Percentiles rank a stretch among this genome's conserved stretches.
Conservation (phyloP, 1,140 invertebrate genomes). For the Trachelipus rathkii region DNA sequence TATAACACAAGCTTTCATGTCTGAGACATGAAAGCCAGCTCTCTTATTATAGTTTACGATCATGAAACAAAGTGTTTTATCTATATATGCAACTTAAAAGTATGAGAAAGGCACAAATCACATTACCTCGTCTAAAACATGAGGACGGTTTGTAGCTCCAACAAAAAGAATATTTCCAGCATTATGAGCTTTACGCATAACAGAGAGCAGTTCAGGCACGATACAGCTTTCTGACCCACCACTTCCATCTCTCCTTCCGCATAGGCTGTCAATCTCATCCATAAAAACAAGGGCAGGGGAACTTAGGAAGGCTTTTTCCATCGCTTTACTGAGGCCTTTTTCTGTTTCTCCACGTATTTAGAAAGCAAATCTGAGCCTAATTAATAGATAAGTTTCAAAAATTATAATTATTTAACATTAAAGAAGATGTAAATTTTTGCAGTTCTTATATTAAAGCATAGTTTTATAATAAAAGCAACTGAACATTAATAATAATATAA, state of each 20-base stretch:
- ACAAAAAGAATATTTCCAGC: slow-evolving; percentile 68
- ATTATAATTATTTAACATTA: too few relatives aligned
- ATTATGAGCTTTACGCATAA: slow-evolving; percentile 25
- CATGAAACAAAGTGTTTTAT: too few relatives aligned
- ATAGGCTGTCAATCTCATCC: slow-evolving; percentile 94
- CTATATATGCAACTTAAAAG: background rate
- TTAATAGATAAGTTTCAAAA: background rate
- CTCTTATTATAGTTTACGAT: too few relatives aligned
- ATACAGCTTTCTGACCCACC: slow-evolving; percentile 52
- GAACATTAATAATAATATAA: too few relatives aligned
- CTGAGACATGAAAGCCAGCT: too few relatives aligned
- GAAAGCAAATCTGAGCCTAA: slow-evolving; percentile 75
- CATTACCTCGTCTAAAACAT: slow-evolving; percentile 41
- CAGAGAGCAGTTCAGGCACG: slow-evolving; percentile 47
- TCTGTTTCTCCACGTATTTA: slow-evolving; percentile 99
- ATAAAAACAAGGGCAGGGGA: slow-evolving; percentile 95
- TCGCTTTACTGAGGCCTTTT: slow-evolving; percentile 81
- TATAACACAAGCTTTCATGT: too few relatives aligned
- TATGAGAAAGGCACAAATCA: background rate
- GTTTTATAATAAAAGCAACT: too few relatives aligned
- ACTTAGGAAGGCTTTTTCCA: slow-evolving; percentile 83
- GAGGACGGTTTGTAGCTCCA: slow-evolving; percentile 40
- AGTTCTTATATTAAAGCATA: too few relatives aligned
- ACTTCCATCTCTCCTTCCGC: slow-evolving; percentile 32
- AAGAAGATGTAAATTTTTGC: too few relatives aligned